Evolutionary conservation across 2,113 vertebrate genomes (phyloP).

Genomic region (Natator depressus): DNA sequence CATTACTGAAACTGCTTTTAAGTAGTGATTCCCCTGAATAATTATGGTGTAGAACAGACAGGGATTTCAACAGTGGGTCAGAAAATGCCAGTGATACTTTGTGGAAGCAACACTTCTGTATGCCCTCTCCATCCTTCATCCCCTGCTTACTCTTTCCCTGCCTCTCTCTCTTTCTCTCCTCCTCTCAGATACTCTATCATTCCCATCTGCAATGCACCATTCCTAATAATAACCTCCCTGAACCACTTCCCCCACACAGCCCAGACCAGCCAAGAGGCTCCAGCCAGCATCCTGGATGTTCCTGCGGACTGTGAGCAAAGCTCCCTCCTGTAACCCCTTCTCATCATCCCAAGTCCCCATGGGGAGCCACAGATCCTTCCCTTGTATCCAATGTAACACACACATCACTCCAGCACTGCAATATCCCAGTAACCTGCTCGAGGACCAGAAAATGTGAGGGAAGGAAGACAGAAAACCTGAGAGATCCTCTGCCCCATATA

Average conservation of each 20-base stretch:
- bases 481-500: neutral
- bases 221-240: conserved; percentile 82
- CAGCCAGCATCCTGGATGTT: neutral
- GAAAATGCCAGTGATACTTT: rapidly evolving
- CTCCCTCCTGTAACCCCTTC: neutral
- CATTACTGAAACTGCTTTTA: neutral
- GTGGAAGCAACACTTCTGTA: rapidly evolving
- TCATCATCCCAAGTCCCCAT: neutral
- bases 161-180: neutral
- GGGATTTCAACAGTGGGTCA: neutral
- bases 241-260: conserved; percentile 27
- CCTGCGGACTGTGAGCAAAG: neutral
- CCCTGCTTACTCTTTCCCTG: neutral
- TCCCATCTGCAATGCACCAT: conserved; percentile 79
- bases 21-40: neutral
- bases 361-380: rapidly evolving
- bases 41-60: neutral
- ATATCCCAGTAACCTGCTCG: neutral
- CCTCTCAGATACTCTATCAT: neutral
- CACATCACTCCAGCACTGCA: neutral
- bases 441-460: neutral
- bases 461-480: neutral
- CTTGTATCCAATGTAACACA: neutral
- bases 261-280: neutral
- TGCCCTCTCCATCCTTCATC: rapidly evolving